Evolutionary conservation across 2,888 invertebrate species (phyloP), one percentile per base, ranked within the genome.

Genomic region (Bembecia ichneumoniformis): DNA sequence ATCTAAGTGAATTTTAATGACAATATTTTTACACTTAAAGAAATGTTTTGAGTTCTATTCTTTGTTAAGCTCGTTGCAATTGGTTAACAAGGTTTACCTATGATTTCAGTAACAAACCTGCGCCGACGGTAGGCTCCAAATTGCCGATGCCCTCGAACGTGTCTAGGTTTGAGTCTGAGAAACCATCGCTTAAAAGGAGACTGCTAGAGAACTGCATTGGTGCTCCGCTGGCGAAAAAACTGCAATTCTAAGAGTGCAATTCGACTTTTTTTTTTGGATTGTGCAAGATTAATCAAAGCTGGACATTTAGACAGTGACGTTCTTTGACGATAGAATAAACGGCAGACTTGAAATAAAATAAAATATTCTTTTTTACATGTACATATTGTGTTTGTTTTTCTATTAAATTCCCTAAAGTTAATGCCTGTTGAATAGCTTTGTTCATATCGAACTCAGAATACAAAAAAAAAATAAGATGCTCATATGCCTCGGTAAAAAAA

Each of bases 121-220:
- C 94, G 4, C 97, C 98, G 0, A 93, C 96, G 0, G 84, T 93
- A 5, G 96, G 96, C 1, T 79, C 90, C n/a, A 94, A 94, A 69
- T 77, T 98, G 49, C 98, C 98, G 0, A 86, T 94, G 67, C 95
- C 96, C 1, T 88, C 91, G 14, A 89, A 84, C 60, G 82, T 94
- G 49, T 82, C 84, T 56, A 90, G 89, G 70, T 79, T 89, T 47
- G 91, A 92, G 57, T 64, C 77, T 2, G 91, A 92, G 55, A 91
- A 90, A 60, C 91, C 92, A 9, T 92, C 91, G 47, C 84, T 94
- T 43, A 95, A 95, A 73, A 88, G 95, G 58, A 95, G 95, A 78
- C 82, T 94, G 35, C 68, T 93, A 44, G 93, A 94, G 62, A 89
- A 89, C 46, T 88, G 89, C 47, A 93, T 94, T 66, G 92, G 93